Evolutionary conservation across 2,113 vertebrate species (phyloP).

Genomic region (Catharus minimus): DNA sequence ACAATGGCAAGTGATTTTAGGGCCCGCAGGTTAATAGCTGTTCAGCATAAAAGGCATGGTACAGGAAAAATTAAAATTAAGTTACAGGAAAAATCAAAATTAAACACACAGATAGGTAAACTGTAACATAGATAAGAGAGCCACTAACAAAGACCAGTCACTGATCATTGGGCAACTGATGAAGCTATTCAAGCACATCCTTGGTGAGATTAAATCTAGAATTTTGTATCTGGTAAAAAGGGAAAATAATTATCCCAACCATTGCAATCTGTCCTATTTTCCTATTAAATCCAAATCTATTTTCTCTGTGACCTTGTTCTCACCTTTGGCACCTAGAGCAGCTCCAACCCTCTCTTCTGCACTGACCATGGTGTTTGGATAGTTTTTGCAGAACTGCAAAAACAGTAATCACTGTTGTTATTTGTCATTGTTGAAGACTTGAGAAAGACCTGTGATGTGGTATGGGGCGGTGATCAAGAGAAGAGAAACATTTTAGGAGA

Average conservation of each 20-base stretch:
- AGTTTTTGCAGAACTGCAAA: not conserved
- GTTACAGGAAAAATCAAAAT: not conserved
- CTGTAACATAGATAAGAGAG: not conserved
- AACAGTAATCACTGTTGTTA: not conserved
- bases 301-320: not conserved
- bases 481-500: not conserved
- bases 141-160: not conserved
- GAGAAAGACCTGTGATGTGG: not conserved
- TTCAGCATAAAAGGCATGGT: not conserved
- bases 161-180: not conserved
- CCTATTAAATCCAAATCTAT: not conserved
- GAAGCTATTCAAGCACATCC: not conserved
- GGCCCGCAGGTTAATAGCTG: not conserved
- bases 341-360: not conserved
- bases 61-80: not conserved
- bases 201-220: not conserved
- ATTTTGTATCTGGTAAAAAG: not conserved
- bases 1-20: not conserved
- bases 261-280: not conserved
- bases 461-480: not conserved
- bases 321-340: not conserved
- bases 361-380: fast-evolving
- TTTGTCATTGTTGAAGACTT: not conserved
- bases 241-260: not conserved
- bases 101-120: not conserved